Conservation (phyloP, 2,797 vertebrate genomes). For the Tokudaia tokunoshimensis region DNA sequence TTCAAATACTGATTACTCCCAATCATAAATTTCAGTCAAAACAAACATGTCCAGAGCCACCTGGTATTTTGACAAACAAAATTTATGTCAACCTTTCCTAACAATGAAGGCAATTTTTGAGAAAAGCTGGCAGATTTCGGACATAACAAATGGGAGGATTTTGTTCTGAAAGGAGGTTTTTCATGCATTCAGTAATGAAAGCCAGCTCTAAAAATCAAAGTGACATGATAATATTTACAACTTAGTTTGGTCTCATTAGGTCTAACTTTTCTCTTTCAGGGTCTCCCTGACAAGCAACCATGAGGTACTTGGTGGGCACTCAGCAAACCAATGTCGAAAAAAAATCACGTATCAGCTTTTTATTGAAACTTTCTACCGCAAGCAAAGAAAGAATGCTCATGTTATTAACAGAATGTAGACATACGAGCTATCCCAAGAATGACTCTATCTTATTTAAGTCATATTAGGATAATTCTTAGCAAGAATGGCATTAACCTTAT, state of each 20-base stretch:
- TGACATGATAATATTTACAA: background rate
- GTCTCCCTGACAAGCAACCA: background rate
- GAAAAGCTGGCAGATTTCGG: background rate
- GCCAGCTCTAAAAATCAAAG: background rate
- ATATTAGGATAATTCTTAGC: slow-evolving; percentile 64
- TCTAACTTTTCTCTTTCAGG: background rate
- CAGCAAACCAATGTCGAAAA: background rate
- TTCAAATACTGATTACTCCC: slow-evolving; percentile 71
- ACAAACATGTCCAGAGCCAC: slow-evolving; percentile 71
- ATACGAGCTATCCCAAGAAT: background rate
- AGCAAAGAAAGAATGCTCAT: slow-evolving; percentile 4
- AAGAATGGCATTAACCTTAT: background rate
- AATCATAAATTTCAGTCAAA: slow-evolving; percentile 82
- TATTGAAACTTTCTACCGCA: background rate
- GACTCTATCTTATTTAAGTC: background rate
- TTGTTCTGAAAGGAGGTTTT: slow-evolving; percentile 24
- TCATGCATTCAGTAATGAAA: background rate
- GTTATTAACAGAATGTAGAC: slow-evolving; percentile 53
- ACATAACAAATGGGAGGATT: slow-evolving; percentile 42
- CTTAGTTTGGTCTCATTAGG: background rate
- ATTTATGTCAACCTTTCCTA: slow-evolving; percentile 47
- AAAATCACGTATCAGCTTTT: background rate
- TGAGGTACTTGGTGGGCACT: background rate
- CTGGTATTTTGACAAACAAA: slow-evolving; percentile 74
- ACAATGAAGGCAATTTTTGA: slow-evolving; percentile 52